phyloP scores from a whole-genome alignment of 92 coral and sea anemone genomes.

The Scolanthus callimorphus region DNA sequence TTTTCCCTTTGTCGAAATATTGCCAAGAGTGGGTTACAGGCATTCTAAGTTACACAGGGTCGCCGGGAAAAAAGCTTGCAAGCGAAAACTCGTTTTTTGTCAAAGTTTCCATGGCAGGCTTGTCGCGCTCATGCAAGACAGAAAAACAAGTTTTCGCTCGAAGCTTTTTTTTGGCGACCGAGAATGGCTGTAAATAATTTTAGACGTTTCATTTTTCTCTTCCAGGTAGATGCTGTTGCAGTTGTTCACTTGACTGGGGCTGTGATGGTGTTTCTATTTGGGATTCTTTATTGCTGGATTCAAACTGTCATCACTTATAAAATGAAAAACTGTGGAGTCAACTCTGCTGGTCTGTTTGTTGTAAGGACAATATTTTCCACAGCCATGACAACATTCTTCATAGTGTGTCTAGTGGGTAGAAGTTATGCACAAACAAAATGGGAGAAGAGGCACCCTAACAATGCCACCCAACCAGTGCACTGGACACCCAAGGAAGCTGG shows the following conservation, averaged over 20 bases:
- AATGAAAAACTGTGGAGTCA: conserved; percentile 90
- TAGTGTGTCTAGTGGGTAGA: conserved; percentile 25
- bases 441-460: conserved; percentile 3
- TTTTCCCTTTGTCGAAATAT: no score
- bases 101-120: no score
- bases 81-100: no score
- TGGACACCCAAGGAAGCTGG: conserved; percentile 62
- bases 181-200: not conserved
- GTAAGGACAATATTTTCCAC: conserved; percentile 44
- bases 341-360: conserved; percentile 51
- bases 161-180: no score
- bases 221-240: conserved; percentile 48
- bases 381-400: conserved; percentile 32
- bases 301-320: conserved; percentile 76
- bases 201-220: conserved; percentile 2
- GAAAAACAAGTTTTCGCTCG: no score
- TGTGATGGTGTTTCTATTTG: conserved; percentile 50
- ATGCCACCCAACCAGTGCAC: conserved; percentile 6
- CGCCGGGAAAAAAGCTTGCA: no score
- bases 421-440: conserved; percentile 35
- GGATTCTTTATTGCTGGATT: conserved; percentile 73
- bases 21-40: no score
- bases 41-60: no score
- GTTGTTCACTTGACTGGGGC: conserved; percentile 66
- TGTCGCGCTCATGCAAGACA: no score